Evolutionary conservation across 2,888 invertebrate genomes (phyloP), one percentile per base, ranked within the genome.

Genomic region (Brenthis hecate): DNA sequence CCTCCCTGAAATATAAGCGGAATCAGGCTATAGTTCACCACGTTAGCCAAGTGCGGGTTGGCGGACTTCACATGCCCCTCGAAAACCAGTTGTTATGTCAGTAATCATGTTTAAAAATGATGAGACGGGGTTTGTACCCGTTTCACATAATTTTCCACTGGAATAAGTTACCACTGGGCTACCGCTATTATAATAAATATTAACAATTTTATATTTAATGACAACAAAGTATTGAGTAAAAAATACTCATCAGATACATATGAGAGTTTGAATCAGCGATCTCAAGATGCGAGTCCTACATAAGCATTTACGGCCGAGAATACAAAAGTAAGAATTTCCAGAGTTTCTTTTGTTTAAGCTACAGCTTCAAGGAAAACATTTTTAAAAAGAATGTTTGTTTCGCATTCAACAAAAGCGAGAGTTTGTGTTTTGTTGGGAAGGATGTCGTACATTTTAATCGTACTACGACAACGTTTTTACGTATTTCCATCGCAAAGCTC

Each of bases 351-450:
- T 66, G 60, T 66, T 56, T 66, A 50, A 66, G 13, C 63, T 63
- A 54, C 32, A 61, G 43, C 43, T 63, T 54, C 47, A 62, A 54
- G 50, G 55, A 56, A 56, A 66, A 56, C 36, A 61, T 66, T 66
- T 66, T 66, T n/a, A 55, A 66, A 61, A 66, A 61, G 55, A 66
- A 66, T 55, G 55, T 66, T 60, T 61, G 66, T 66, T 19, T 61
- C 55, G 54, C 60, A 55, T 60, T 23, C 60, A 66, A 61, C 66
- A 50, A 56, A 61, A 47, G 50, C 66, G 36, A 8, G 53, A 60
- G 50, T 66, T 61, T 61, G 56, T 56, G 32, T 62, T 62, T 61
- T 56, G 28, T 56, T 56, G 61, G 47, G 47, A 54, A 48, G 54
- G 60, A 60, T 56, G 61, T 67, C 66, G 61, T 67, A 56, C 56